Percentiles rank a stretch among this genome's conserved stretches.
Evolutionary conservation across 2,113 vertebrate genomes (phyloP).

Genomic region (Pagrus major): DNA sequence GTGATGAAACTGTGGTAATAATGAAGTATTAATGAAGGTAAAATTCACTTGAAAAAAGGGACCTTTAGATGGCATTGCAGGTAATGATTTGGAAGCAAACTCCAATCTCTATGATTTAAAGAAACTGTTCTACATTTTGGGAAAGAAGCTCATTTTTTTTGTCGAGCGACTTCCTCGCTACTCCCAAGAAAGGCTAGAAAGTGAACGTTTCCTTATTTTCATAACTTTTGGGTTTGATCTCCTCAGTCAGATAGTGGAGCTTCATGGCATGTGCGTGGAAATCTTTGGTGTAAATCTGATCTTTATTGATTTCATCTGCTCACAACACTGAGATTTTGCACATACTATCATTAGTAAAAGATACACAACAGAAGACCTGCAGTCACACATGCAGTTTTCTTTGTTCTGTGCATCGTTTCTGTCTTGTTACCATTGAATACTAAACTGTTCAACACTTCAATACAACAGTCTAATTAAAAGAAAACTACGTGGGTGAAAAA

Average conservation of each 20-base stretch:
- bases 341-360: neutral
- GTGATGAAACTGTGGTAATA: neutral
- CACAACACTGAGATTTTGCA: neutral
- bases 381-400: neutral
- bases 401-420: neutral
- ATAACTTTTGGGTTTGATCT: no score
- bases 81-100: neutral
- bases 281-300: neutral
- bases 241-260: no score
- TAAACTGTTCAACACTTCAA: neutral
- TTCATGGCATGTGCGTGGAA: neutral
- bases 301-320: neutral
- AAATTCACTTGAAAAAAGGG: neutral
- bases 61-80: neutral
- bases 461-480: neutral
- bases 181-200: neutral
- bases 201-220: no score
- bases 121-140: neutral
- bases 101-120: neutral
- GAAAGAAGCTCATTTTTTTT: neutral
- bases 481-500: conserved; percentile 2
- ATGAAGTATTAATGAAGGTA: no score
- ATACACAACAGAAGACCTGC: neutral
- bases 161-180: neutral
- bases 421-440: neutral